Evolutionary conservation across 1,140 invertebrate species (phyloP), one percentile per base, ranked within the genome.

Genomic region (Callitettix versicolor): DNA sequence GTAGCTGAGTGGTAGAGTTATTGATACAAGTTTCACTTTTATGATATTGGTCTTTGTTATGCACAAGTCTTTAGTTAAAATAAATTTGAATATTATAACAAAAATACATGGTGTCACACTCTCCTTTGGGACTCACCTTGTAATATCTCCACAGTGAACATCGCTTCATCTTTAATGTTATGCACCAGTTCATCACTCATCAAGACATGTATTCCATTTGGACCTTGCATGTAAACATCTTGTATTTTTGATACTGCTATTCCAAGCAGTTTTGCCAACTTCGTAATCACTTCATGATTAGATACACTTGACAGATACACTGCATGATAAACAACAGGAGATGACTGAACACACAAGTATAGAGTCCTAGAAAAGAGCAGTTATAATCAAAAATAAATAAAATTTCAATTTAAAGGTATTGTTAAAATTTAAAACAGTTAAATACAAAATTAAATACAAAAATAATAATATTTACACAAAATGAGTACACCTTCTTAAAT

Each of bases 261-360:
- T 51, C 77, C 79, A 30, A 84, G 66, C 14, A 83, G 70, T 0
- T 66, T 62, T 7, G 79, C 69, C 24, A 93, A 67, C 66, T 89
- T 89, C 54, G 73, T 71, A 17, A 78, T 67, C 18, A 94, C 67
- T 58, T 87, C 84, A 20, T 66, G 67, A 48, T 80, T 79, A n/a
- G 76, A 80, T 20, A 83, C 73, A 11, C 72, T 72, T 38, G 84
- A 76, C 55, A 94, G 69, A 64, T 88, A 91, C 12, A 92, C 71
- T n/a, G 86, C 85, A 69, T 86, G 82, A 76, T 85, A 92, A 4
- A 85, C 75, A 53, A 71, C 73, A 2, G 60, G 56, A 42, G 69
- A 72, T 61, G 80, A 76, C 53, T 85, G 79, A 56, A 82, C 69
- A 58, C 83, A 85, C 41, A 90, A 80, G 67, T 89, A 92, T 15